Conservation (phyloP, 2,888 invertebrate genomes). For the Choreutis nemorana region DNA sequence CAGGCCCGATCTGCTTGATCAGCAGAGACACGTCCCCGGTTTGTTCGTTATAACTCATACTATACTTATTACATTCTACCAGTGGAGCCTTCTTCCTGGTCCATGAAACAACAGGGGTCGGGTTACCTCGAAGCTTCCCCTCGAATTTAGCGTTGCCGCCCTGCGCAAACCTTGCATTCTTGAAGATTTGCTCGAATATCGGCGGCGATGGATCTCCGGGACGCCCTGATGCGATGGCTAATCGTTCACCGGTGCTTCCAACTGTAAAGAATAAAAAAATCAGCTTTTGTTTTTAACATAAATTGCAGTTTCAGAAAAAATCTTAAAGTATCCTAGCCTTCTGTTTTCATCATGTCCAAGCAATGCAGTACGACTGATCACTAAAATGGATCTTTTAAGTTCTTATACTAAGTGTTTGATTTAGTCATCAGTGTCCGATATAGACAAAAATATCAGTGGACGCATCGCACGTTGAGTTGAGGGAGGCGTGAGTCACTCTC, state of each 20-base stretch:
- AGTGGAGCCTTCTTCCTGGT: constrained; percentile 87
- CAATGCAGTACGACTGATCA: too few relatives aligned
- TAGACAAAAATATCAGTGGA: too few relatives aligned
- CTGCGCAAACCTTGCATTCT: constrained; percentile 93
- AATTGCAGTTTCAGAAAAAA: too few relatives aligned
- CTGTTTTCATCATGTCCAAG: too few relatives aligned
- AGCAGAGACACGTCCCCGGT: constrained; percentile 90
- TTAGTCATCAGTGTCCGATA: too few relatives aligned
- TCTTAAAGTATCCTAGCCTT: too few relatives aligned
- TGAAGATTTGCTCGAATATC: constrained; percentile 94
- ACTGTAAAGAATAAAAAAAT: constrained; percentile 62
- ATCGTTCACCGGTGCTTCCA: constrained; percentile 65
- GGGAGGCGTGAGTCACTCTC: too few relatives aligned
- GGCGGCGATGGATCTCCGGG: constrained; percentile 89
- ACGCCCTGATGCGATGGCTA: constrained; percentile 41
- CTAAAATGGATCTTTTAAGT: too few relatives aligned
- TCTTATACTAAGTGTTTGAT: too few relatives aligned
- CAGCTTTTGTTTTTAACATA: too few relatives aligned
- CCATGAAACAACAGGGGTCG: constrained; percentile 91
- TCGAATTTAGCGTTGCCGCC: constrained; percentile 94
- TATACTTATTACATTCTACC: constrained; percentile 85
- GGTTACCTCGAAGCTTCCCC: constrained; percentile 89
- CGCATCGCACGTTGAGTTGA: too few relatives aligned
- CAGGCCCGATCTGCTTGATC: constrained; percentile 94
- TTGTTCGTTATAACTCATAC: constrained; percentile 89